Conservation (phyloP, 1,140 invertebrate species). For the Uloborus diversus region DNA sequence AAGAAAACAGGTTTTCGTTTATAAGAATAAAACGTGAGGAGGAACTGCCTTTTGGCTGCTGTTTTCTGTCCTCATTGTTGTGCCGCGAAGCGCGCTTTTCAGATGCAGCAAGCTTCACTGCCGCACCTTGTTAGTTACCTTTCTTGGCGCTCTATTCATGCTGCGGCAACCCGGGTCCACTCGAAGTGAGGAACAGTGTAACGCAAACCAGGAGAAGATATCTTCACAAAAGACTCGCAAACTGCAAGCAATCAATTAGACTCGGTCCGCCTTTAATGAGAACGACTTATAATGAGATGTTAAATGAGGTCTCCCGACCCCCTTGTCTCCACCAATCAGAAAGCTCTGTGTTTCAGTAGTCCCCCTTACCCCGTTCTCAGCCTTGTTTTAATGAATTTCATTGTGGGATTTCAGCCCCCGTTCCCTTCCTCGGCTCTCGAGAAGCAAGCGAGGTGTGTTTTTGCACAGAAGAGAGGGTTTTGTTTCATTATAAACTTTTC, state of each 20-base stretch:
- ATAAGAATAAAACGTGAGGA: too few relatives aligned
- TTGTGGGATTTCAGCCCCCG: constrained; percentile 30
- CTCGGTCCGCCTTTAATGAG: constrained; percentile 49
- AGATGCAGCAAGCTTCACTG: neutral
- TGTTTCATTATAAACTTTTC: constrained; percentile 54
- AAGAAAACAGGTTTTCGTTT: too few relatives aligned
- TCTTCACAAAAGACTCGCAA: constrained; percentile 45
- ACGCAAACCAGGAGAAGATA: neutral
- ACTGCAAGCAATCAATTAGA: constrained; percentile 53
- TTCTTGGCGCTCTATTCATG: constrained; percentile 24
- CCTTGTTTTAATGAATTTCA: constrained; percentile 53
- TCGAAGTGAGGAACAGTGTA: neutral
- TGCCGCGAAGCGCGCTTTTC: neutral
- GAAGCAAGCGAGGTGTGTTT: constrained; percentile 52
- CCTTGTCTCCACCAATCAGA: constrained; percentile 47
- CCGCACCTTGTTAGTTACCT: neutral
- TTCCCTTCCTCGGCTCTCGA: constrained; percentile 1
- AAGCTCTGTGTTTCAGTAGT: neutral
- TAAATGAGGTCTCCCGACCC: constrained; percentile 54
- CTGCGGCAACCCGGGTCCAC: constrained; percentile 15
- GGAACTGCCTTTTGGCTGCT: too few relatives aligned
- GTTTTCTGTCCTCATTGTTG: neutral
- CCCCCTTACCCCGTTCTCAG: neutral
- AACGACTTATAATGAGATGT: constrained; percentile 53
- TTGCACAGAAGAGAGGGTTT: constrained; percentile 39